Evolutionary conservation across 1,140 invertebrate genomes (phyloP).

Genomic region (Ctenoplectra terminalis): DNA sequence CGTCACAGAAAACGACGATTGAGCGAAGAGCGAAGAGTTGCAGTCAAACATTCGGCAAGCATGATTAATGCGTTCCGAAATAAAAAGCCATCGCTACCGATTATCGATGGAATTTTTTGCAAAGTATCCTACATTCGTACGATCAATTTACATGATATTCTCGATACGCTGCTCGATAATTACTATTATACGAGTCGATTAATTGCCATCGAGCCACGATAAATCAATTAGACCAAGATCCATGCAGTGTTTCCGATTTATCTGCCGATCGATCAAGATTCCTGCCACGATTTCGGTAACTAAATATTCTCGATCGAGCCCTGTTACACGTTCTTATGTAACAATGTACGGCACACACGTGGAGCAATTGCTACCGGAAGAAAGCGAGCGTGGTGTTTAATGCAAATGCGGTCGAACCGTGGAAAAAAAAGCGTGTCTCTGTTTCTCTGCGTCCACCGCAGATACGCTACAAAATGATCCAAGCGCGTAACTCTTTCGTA

Average conservation of each 20-base stretch:
- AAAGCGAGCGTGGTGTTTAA: conserved; percentile 43
- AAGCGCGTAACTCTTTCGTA: background rate
- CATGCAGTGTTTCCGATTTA: background rate
- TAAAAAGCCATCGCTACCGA: background rate
- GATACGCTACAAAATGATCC: background rate
- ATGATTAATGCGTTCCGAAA: too few relatives aligned
- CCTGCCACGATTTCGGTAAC: conserved; percentile 2
- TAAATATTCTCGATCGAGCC: background rate
- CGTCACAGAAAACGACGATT: background rate
- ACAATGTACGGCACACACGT: background rate
- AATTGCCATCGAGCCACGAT: conserved; percentile 1
- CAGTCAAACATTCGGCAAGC: too few relatives aligned
- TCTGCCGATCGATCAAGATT: background rate
- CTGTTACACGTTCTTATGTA: conserved; percentile 20
- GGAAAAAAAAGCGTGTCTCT: conserved; percentile 12
- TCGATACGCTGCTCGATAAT: background rate
- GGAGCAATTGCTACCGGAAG: conserved; percentile 4
- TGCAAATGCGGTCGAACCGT: conserved; percentile 24
- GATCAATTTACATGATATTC: background rate
- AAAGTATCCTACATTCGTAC: background rate
- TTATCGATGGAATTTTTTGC: background rate
- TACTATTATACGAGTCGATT: background rate
- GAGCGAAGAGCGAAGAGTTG: too few relatives aligned
- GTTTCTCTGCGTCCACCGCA: background rate
- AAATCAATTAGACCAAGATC: conserved; percentile 9